Conservation (phyloP, 2,888 invertebrate species). For the Ferdinandea cuprea region DNA sequence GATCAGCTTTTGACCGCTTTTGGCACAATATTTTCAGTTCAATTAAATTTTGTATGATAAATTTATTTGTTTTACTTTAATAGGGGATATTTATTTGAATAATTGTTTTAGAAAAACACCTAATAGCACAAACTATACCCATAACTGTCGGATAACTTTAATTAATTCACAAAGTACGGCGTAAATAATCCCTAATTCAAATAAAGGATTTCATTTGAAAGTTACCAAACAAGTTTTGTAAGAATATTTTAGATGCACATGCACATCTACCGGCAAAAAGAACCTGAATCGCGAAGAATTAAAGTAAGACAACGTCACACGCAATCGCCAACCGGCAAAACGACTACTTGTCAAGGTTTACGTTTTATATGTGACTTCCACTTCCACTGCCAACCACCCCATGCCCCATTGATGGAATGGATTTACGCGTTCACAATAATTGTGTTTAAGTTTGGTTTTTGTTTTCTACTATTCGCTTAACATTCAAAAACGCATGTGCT, state of each 20-base stretch:
- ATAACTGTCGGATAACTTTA: background rate
- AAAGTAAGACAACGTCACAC: background rate
- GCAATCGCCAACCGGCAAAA: slow-evolving; percentile 26
- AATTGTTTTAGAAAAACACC: background rate
- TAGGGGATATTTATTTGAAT: too few species aligned
- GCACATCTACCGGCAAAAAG: slow-evolving; percentile 33
- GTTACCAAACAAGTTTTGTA: slow-evolving; percentile 14
- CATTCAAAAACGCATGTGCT: background rate
- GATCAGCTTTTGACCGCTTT: background rate
- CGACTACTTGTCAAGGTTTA: slow-evolving; percentile 19
- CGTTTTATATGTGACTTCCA: background rate
- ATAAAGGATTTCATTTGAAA: background rate
- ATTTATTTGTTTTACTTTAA: too few species aligned
- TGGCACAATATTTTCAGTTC: background rate
- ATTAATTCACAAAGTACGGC: slow-evolving; percentile 6
- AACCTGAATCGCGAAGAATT: background rate
- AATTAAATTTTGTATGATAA: too few species aligned
- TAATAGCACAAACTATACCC: background rate
- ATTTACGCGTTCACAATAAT: background rate
- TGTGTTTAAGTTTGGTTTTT: background rate
- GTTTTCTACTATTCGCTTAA: too few species aligned
- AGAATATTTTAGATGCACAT: slow-evolving; percentile 2
- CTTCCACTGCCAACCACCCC: background rate
- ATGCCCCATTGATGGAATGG: too few species aligned
- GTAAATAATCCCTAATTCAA: slow-evolving; percentile 4